phyloP scores from a whole-genome alignment of 2,113 vertebrate genomes.

The Peucedramus taeniatus region DNA sequence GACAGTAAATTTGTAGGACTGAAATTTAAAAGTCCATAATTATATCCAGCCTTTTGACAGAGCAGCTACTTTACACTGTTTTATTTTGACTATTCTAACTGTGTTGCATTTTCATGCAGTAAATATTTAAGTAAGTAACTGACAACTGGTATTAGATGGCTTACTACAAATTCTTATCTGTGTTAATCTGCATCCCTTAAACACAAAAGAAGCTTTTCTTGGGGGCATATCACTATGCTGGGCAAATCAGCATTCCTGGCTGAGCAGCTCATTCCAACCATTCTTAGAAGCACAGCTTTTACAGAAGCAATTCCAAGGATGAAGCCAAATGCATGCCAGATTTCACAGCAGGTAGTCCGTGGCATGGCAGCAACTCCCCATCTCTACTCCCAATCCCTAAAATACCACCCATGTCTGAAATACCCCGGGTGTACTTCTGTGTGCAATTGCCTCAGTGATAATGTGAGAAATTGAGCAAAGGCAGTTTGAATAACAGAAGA shows the following conservation, averaged over 20 bases:
- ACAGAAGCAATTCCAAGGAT: background rate
- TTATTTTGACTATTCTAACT: background rate
- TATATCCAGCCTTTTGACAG: background rate
- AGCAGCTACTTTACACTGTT: background rate
- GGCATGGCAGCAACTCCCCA: background rate
- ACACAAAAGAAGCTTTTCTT: background rate
- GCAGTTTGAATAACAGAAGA: background rate
- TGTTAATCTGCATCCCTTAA: background rate
- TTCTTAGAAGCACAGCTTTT: background rate
- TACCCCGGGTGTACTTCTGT: background rate
- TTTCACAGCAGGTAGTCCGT: conserved; percentile 22
- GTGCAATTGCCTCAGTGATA: background rate
- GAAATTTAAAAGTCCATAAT: background rate
- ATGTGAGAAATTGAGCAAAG: background rate
- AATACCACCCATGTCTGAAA: background rate
- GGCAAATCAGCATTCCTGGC: background rate
- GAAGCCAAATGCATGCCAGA: background rate
- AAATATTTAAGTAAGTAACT: background rate
- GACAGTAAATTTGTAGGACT: background rate
- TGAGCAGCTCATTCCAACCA: background rate
- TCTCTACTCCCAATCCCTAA: background rate
- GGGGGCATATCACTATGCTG: background rate
- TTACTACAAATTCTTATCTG: background rate
- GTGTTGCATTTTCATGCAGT: background rate
- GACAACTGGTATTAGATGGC: background rate